Evolutionary conservation across 2,888 invertebrate genomes (phyloP), one percentile per base, ranked within the genome.

Genomic region (Melinopterus prodromus): DNA sequence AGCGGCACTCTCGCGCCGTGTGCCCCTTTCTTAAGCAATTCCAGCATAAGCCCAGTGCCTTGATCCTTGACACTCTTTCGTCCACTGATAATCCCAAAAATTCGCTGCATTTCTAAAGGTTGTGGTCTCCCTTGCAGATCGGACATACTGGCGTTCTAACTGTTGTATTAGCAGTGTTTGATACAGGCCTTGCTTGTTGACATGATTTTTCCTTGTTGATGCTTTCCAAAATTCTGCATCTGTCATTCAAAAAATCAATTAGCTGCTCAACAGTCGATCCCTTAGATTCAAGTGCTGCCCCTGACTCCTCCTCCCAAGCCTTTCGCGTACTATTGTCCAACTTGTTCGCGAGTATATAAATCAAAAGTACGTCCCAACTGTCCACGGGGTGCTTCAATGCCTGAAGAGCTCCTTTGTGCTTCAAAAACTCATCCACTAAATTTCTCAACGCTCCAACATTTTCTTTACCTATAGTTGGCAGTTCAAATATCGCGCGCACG

Each of bases 371-470:
- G 69, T 77, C 69, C 79, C 77, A 79, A 36, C n/a, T n/a, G 4
- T 36, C 36, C 1, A 77, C 35, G 9, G 70, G 71, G 14, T n/a
- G 37, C 12, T 53, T 53, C 71, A 77, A 38, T 38, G 70, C 15
- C 69, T 77, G 35, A 16, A 79, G 26, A 4, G 79, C 71, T 14
- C 16, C 71, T 16, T 16, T 26, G n/a, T 79, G 71, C 35, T 71
- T 71, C 2, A 26, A 16, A 14, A 77, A 77, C 35, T 77, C 72
- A 71, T 79, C 79, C 14, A 79, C n/a, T 77, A 77, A 79, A 37
- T 77, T 36, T 77, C 77, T 71, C 26, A 79, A 76, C 53, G 15
- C 16, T 15, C 14, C 16, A 16, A 16, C 16, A 69, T 71, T 14
- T 71, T 71, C 71, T 71, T 26, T 71, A 12, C 53, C 7, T 53